Conservation (phyloP, 1,140 invertebrate genomes). For the Antheraea pernyi region DNA sequence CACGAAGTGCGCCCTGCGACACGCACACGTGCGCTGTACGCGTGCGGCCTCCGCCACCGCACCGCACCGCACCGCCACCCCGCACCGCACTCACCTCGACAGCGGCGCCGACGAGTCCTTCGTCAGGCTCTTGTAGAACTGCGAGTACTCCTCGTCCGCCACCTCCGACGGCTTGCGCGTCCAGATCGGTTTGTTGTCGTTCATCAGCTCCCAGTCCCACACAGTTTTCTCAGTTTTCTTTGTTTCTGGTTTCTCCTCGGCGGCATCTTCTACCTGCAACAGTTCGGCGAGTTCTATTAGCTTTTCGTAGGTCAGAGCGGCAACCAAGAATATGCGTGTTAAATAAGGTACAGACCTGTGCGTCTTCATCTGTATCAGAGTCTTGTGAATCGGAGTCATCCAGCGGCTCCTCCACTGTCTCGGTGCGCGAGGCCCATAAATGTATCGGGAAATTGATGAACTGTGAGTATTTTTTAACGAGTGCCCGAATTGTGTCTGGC, state of each 20-base stretch:
- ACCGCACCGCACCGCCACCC: neutral
- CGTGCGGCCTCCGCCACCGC: neutral
- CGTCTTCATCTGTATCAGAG: conserved; percentile 80
- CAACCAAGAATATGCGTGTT: too few relatives aligned
- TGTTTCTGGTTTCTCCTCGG: conserved; percentile 92
- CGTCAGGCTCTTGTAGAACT: conserved; percentile 96
- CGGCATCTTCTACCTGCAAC: conserved; percentile 80
- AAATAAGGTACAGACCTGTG: conserved; percentile 69
- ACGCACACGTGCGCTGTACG: neutral
- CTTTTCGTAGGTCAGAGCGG: too few relatives aligned
- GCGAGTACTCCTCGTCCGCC: conserved; percentile 92
- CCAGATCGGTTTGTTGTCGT: conserved; percentile 99
- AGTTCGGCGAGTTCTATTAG: too few relatives aligned
- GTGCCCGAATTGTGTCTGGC: conserved; percentile 91
- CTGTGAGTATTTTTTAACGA: conserved; percentile 99
- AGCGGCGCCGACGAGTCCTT: conserved; percentile 94
- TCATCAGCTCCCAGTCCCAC: conserved; percentile 99
- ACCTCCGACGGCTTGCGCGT: conserved; percentile 94
- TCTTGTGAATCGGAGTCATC: conserved; percentile 75
- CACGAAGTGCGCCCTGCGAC: conserved; percentile 82
- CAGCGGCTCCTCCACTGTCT: conserved; percentile 91
- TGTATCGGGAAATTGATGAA: conserved; percentile 99
- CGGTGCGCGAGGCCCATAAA: conserved; percentile 96
- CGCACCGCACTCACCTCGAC: conserved; percentile 77
- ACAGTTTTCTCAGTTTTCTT: conserved; percentile 97